phyloP scores from a whole-genome alignment of 2,888 invertebrate species.

The Griposia aprilina region DNA sequence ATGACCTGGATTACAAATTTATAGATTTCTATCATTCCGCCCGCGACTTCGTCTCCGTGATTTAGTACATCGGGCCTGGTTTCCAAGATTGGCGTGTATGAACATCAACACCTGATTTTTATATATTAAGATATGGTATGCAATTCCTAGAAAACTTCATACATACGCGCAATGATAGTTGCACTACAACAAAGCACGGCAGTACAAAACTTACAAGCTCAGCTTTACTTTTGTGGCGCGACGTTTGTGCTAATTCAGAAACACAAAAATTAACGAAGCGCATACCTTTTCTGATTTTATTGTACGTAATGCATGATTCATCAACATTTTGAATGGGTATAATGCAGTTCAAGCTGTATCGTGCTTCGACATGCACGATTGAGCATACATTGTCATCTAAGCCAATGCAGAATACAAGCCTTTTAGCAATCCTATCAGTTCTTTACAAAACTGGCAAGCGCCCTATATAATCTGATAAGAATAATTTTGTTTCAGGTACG shows the following conservation, averaged over 20 bases:
- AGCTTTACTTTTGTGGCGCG: neutral
- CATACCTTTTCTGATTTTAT: neutral
- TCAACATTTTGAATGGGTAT: neutral
- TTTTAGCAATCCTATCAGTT: neutral
- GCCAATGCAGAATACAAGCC: neutral
- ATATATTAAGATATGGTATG: too few relatives aligned
- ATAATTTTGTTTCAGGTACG: conserved; percentile 88
- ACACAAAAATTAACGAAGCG: neutral
- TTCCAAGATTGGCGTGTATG: too few relatives aligned
- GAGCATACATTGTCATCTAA: neutral
- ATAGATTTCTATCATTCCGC: too few relatives aligned
- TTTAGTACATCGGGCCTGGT: too few relatives aligned
- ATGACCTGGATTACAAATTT: neutral
- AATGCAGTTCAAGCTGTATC: too few relatives aligned
- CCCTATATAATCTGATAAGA: neutral
- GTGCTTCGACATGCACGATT: neutral
- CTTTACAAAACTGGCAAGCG: neutral
- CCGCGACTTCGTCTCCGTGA: too few relatives aligned
- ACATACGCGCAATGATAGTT: neutral
- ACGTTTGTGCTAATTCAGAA: neutral
- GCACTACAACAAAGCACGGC: neutral
- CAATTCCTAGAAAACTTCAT: too few relatives aligned
- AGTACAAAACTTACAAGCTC: neutral
- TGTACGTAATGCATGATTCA: neutral
- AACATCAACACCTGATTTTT: too few relatives aligned